Evolutionary conservation across 2,888 invertebrate genomes (phyloP), one percentile per base, ranked within the genome.

Genomic region (Myathropa florea): DNA sequence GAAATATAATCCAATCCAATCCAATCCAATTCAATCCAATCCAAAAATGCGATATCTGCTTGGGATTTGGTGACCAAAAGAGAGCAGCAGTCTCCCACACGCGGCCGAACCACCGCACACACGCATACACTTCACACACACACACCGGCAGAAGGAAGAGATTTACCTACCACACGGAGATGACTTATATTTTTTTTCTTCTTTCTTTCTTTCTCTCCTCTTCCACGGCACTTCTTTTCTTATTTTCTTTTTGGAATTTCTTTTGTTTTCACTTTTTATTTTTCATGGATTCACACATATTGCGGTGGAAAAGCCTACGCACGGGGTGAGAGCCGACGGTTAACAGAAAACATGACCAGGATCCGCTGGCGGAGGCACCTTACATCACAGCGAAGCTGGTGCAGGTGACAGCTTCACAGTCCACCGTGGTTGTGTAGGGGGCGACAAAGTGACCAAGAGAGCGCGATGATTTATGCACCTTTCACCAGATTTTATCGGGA

Each of bases 381-480:
- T 86, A 86, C 82, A 86, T 86, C 85, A 86, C 85, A 18, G 18
- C 71, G 67, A 75, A 64, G 70, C 77, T 71, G 70, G 59, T 81
- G 73, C 82, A 75, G 78, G 68, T 86, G 82, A 78, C 82, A 82
- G 70, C 77, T 85, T 46, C 18, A 18, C 7, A 1, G 7, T 7
- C 18, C 33, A 33, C 55, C 55, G 21, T n/a, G n/a, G n/a, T n/a
- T 53, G 46, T 24, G 14, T 21, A 28, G 63, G 63, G 63, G 46
- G 39, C 23, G n/a, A 57, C 18, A 18, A 18, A 7, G 18, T n/a
- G 4, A 23, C 57, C 57, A 46, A 46, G 46, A 46, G 60, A 53
- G n/a, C 21, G 39, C 30, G 33, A 68, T 23, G 18, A 75, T 61
- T 71, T 75, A 71, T 61, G 30, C 65, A 60, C 84, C 80, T 76